These are phyloP conservation scores for Druceiella hillmani DNA, from an alignment of 2,888 invertebrate genomes.

Conservation along the genomic window DNA sequence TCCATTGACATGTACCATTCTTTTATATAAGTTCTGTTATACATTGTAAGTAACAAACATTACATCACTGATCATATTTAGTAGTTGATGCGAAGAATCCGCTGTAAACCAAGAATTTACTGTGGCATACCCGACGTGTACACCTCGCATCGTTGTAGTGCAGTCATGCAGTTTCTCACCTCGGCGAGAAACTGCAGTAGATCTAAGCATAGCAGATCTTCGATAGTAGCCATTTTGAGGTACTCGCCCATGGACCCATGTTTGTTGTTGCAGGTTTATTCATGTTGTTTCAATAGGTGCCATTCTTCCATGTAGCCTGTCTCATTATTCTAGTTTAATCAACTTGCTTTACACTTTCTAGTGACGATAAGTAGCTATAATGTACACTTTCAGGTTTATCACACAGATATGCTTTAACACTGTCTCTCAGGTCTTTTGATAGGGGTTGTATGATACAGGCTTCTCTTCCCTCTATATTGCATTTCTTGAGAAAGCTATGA, in stretches of 20 bases:
- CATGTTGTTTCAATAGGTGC: background rate
- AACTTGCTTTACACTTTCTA: slow-evolving; percentile 10
- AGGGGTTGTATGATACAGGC: slow-evolving; percentile 23
- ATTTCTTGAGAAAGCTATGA: slow-evolving; percentile 27
- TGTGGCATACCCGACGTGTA: slow-evolving; percentile 17
- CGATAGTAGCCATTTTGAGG: background rate
- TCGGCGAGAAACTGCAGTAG: slow-evolving; percentile 16
- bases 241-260: too few species aligned
- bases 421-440: slow-evolving; percentile 15
- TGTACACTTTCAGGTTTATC: too few species aligned
- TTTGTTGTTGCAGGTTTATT: background rate
- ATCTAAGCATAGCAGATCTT: slow-evolving; percentile 20
- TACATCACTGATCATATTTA: too few species aligned
- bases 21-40: too few species aligned
- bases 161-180: slow-evolving; percentile 13
- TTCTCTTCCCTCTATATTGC: slow-evolving; percentile 17
- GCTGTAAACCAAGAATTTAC: slow-evolving; percentile 16
- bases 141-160: slow-evolving; percentile 14
- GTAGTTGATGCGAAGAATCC: slow-evolving; percentile 4
- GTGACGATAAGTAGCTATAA: background rate
- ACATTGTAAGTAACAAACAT: too few species aligned
- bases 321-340: slow-evolving; percentile 1
- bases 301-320: slow-evolving; percentile 10
- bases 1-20: too few species aligned
- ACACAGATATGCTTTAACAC: too few species aligned